Base-by-base conservation (phyloP, 1,140 invertebrate genomes). In the Anoplolepis gracilipes region DNA sequence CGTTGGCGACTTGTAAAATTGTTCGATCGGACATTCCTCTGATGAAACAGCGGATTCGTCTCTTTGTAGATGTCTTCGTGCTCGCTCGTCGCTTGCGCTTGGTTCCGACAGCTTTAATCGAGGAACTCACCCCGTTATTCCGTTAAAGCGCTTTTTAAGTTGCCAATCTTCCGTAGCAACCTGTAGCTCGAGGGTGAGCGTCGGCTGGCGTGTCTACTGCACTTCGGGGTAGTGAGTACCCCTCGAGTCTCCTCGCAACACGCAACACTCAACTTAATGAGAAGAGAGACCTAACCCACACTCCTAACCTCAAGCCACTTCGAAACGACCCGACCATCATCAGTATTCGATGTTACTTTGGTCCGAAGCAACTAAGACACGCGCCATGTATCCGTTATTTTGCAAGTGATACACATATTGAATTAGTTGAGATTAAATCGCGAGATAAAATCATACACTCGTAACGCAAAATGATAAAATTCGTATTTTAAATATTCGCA, bases 191-290 rank as follows among this genome's bases (percentile, higher is more conserved):
- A 88, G 90, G 90, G 82, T 69, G 88, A 91, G 85, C 84, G 78
- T 28, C 62, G 13, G 84, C 69, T 93, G 88, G 91, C 91, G 90
- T 92, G 93, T 92, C 92, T 92, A 86, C 86, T 91, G 90, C 90
- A 91, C 91, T 92, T 91, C 85, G 88, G 92, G 86, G 91, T 92
- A 93, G 92, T 88, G 91, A 93, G 91, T 94, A 90, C 92, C 90
- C 91, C 93, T 94, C 90, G 93, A 93, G 92, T 91, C 91, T 93
- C 90, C 90, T 91, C 87, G 90, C 91, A 93, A 93, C 92, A 93
- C 93, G 92, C 93, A 92, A 93, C 93, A 94, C 93, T 94, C 92
- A 93, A 90, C 91, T 93, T 94, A 93, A 94, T 94, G 93, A 94
- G 93, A 93, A 92, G 91, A 93, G 92, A 92, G 92, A 92, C 89